These are phyloP conservation scores for Dinocampus coccinellae DNA, from an alignment of 2,888 invertebrate genomes.

Conservation along the genomic window DNA sequence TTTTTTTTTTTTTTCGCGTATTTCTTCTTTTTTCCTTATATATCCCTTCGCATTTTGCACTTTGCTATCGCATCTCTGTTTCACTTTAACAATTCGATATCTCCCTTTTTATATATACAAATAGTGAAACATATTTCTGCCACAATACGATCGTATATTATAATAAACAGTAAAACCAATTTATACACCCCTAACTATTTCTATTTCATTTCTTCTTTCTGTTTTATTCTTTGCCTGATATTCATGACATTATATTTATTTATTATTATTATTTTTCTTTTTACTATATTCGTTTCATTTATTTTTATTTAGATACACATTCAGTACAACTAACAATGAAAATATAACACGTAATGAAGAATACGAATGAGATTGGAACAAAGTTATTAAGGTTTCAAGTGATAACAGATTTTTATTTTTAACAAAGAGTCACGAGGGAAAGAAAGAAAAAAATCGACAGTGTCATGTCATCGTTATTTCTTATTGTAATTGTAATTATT, in stretches of 20 bases:
- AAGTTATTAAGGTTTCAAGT: not conserved
- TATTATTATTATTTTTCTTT: not conserved
- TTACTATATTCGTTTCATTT: too few relatives aligned
- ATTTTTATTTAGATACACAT: too few relatives aligned
- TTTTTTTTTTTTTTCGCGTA: conserved; percentile 9
- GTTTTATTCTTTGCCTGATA: not conserved
- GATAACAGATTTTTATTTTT: too few relatives aligned
- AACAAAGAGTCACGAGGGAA: not conserved
- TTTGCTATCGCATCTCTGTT: not conserved
- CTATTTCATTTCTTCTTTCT: not conserved
- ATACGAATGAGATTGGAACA: not conserved
- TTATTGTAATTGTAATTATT: not conserved
- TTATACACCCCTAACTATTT: conserved; percentile 14
- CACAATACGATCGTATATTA: conserved; percentile 33
- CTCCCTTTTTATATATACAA: not conserved
- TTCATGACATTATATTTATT: too few relatives aligned
- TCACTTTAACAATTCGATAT: not conserved
- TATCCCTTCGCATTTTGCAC: conserved; percentile 4
- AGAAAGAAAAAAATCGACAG: not conserved
- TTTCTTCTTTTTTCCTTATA: conserved; percentile 1
- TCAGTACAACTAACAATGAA: too few relatives aligned
- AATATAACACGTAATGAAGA: too few relatives aligned
- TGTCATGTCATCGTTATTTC: not conserved
- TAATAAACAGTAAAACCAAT: conserved; percentile 35
- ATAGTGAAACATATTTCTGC: not conserved